Evolutionary conservation across 2,113 vertebrate species (phyloP).

Genomic region (Indri indri): DNA sequence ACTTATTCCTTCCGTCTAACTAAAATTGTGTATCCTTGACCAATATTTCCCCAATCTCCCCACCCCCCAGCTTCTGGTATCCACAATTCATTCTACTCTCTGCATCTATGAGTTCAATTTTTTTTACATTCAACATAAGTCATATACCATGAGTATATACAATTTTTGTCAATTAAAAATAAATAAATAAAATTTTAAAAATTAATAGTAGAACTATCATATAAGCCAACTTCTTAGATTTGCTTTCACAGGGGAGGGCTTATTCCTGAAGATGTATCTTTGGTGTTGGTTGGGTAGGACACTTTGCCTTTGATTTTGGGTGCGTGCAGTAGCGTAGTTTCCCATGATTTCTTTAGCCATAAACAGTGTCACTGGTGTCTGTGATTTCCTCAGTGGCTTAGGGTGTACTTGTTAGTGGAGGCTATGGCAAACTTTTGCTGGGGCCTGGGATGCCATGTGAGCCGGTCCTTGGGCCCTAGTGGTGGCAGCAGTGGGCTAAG

Average conservation of each 20-base stretch:
- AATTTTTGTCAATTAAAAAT: no score
- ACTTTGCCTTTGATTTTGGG: background rate
- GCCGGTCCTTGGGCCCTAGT: background rate
- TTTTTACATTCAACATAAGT: background rate
- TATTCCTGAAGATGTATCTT: background rate
- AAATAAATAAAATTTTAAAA: no score
- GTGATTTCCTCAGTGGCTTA: background rate
- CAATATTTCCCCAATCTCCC: background rate
- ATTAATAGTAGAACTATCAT: no score
- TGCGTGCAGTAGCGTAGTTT: background rate
- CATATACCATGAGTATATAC: no score
- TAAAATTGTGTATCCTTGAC: background rate
- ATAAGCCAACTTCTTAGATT: background rate
- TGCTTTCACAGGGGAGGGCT: background rate
- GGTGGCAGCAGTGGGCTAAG: background rate
- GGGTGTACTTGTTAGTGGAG: background rate
- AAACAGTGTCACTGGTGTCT: background rate
- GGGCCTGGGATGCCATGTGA: background rate
- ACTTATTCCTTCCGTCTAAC: background rate
- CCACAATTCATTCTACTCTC: background rate
- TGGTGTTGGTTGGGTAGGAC: background rate
- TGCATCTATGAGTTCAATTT: background rate
- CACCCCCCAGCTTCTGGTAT: background rate
- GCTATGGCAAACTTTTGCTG: background rate
- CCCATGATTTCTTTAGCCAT: background rate